These are phyloP conservation scores for Ambastaia sidthimunki DNA, from an alignment of 2,797 vertebrate genomes.

Conservation along the genomic window DNA sequence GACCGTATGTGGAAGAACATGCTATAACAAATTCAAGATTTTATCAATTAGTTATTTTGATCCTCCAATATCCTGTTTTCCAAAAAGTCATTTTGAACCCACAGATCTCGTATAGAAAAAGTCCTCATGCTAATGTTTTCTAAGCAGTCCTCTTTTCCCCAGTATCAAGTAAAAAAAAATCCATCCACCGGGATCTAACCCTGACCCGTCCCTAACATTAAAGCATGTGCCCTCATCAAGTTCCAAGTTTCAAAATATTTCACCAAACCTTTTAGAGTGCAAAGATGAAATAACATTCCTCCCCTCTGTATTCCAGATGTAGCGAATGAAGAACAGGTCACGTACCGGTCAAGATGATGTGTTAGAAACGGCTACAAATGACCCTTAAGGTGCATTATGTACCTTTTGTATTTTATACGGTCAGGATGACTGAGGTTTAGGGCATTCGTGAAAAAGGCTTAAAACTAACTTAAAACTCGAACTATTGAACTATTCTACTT, in stretches of 20 bases:
- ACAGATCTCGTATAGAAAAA: slow-evolving; percentile 8
- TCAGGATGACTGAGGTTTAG: slow-evolving; percentile 8
- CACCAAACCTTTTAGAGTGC: slow-evolving; percentile 24
- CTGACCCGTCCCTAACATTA: slow-evolving; percentile 2
- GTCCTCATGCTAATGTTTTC: slow-evolving; percentile 10
- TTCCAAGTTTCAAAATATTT: background rate
- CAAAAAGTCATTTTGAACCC: slow-evolving; percentile 15
- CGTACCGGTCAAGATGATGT: background rate
- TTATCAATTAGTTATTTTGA: slow-evolving; percentile 27
- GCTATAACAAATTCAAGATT: slow-evolving; percentile 19
- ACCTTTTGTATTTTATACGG: slow-evolving; percentile 1
- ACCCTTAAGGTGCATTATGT: slow-evolving; percentile 2
- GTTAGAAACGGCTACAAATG: slow-evolving; percentile 25
- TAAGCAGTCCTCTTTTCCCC: background rate
- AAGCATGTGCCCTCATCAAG: slow-evolving; percentile 17
- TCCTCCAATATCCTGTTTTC: slow-evolving; percentile 27
- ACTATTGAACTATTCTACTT: background rate
- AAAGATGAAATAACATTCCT: slow-evolving; percentile 28
- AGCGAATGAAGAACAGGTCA: slow-evolving; percentile 12
- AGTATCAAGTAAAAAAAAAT: background rate
- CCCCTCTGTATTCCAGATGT: background rate
- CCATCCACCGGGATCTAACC: background rate
- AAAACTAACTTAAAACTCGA: slow-evolving; percentile 17
- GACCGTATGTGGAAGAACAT: background rate
- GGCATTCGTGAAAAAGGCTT: slow-evolving; percentile 22